Evolutionary conservation across 2,888 invertebrate species (phyloP), one percentile per base, ranked within the genome.

Genomic region (Tribolium freemani): DNA sequence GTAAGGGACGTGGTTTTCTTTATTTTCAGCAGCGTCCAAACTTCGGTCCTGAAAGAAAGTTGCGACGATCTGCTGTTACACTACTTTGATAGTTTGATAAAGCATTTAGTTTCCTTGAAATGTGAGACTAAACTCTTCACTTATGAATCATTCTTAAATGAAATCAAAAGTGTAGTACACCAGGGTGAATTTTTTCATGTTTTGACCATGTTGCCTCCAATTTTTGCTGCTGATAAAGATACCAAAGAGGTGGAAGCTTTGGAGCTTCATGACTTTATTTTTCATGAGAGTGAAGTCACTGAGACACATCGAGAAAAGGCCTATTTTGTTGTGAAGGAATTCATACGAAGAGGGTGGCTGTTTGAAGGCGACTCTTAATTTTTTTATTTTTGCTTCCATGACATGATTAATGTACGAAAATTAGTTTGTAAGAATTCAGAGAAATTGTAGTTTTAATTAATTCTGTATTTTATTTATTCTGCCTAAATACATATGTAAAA

Each of bases 1-100:
- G 13, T 54, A 9, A 31, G 54, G 10, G 66, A 66, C n/a, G 56
- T 66, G n/a, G 54, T 66, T 4, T 66, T 66, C 10, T 66, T 66
- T 44, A 4, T 66, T 21, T 66, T 26, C 13, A 56, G 45, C 9
- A 56, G 54, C 26, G 54, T 66, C 13, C 38, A 44, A 54, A 30
- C 38, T 11, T 16, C 13, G n/a, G 66, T 66, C n/a, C 11, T 66
- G 10, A 20, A 45, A 9, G 8, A 45, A 10, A n/a, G 13, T 20
- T 54, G 45, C 11, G 66, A 66, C 54, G 13, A 44, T 20, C 66
- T 66, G 3, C 16, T 66, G 9, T n/a, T 9, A n/a, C 46, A 66
- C 13, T 66, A 66, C 13, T 44, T 21, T 11, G 26, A 6, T 11
- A 54, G 30, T 26, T 46, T 66, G 5, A 26, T 54, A 20, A 13